phyloP scores from a whole-genome alignment of 2,797 vertebrate species.

The Eidolon dupreanum region DNA sequence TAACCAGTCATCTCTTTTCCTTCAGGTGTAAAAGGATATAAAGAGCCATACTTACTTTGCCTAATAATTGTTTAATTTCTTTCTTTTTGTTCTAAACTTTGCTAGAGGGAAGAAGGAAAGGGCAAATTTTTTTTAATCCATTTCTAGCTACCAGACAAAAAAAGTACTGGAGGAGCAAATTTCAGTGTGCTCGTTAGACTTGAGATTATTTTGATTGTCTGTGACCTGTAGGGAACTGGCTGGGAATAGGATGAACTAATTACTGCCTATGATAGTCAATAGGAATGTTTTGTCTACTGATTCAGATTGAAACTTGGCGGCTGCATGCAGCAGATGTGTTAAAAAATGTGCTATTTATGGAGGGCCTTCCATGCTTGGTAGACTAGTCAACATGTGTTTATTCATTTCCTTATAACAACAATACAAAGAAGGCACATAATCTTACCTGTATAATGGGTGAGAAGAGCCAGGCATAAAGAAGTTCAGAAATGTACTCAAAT shows the following conservation, averaged over 20 bases:
- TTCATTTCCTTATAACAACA: not conserved
- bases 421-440: not conserved
- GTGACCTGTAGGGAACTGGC: not conserved
- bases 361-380: not conserved
- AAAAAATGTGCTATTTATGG: not conserved
- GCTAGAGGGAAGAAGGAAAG: not conserved
- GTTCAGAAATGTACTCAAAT: not conserved
- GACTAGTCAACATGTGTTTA: not conserved
- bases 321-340: not conserved
- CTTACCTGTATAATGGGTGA: not conserved
- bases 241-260: not conserved
- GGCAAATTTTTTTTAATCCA: not conserved
- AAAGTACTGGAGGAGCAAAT: not conserved
- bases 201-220: not conserved
- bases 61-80: not conserved
- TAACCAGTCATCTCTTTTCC: not conserved
- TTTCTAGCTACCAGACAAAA: not conserved
- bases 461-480: not conserved
- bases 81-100: not conserved
- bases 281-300: not conserved
- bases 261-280: not conserved
- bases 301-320: not conserved
- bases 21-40: not conserved
- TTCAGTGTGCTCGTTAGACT: not conserved
- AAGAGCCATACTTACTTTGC: not conserved